Conservation (phyloP, 2,888 invertebrate genomes). For the Arrhopalites spinosus region DNA sequence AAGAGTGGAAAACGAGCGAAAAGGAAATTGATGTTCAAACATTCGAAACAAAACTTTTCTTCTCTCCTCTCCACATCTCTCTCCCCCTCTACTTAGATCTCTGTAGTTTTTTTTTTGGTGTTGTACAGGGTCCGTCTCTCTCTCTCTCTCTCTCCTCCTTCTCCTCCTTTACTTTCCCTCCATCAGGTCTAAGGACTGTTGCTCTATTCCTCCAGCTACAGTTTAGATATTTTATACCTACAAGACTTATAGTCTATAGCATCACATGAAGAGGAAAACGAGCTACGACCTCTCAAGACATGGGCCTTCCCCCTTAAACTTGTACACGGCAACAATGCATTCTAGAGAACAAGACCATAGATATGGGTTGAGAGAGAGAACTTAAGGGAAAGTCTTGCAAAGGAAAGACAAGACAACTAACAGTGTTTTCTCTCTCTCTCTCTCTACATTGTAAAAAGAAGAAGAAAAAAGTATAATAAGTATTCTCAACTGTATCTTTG, state of each 20-base stretch:
- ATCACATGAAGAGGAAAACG: conserved; percentile 41
- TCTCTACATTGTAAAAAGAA: neutral
- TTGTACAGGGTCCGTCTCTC: neutral
- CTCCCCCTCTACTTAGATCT: neutral
- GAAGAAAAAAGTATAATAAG: conserved; percentile 13
- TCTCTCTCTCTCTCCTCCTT: too few relatives aligned
- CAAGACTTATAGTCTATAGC: too few relatives aligned
- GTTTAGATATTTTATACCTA: too few relatives aligned
- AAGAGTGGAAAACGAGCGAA: conserved; percentile 25
- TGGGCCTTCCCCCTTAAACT: neutral
- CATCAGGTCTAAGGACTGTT: neutral
- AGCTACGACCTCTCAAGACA: neutral
- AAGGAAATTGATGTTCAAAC: conserved; percentile 50
- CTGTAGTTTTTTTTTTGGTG: neutral
- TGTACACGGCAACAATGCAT: neutral
- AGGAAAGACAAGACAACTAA: neutral
- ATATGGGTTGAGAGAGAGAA: neutral
- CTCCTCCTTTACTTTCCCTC: neutral
- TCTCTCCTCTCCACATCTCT: neutral
- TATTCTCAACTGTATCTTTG: neutral
- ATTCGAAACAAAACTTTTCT: conserved; percentile 46
- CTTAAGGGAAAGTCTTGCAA: neutral
- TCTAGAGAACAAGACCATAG: neutral
- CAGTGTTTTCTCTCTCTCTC: conserved; percentile 15
- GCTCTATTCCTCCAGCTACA: neutral